Evolutionary conservation across 2,113 vertebrate genomes (phyloP).

Genomic region (Chunga burmeisteri): DNA sequence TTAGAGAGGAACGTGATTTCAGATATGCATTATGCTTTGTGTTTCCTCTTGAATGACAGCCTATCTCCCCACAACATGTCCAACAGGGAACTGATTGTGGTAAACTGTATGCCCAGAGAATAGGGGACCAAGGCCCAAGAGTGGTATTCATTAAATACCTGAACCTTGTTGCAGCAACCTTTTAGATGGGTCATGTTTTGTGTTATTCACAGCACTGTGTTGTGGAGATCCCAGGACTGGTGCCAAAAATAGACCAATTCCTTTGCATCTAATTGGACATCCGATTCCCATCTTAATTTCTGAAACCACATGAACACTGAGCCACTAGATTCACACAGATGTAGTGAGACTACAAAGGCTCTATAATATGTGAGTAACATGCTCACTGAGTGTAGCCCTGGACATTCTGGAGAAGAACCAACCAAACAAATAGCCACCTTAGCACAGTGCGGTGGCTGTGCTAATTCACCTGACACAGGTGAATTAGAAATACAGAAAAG

Average conservation of each 20-base stretch:
- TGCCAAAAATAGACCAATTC: not conserved
- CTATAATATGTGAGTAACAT: not conserved
- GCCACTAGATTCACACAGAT: not conserved
- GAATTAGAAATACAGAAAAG: not conserved
- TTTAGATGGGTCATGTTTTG: not conserved
- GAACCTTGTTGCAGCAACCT: not conserved
- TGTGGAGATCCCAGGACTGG: not conserved
- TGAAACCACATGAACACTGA: not conserved
- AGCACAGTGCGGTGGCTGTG: not conserved
- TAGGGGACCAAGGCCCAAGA: not conserved
- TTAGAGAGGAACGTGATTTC: not conserved
- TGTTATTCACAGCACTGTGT: not conserved
- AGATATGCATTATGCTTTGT: not conserved
- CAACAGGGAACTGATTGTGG: not conserved
- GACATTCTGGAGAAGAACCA: not conserved
- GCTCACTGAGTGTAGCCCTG: not conserved
- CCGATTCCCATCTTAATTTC: not conserved
- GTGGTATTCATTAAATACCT: not conserved
- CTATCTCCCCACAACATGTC: rapidly evolving
- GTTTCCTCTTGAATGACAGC: not conserved
- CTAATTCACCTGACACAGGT: not conserved
- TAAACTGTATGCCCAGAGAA: not conserved
- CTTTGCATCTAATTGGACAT: not conserved
- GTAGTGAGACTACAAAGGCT: not conserved
- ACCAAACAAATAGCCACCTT: not conserved